Evolutionary conservation across 2,113 vertebrate species (phyloP).

Genomic region (Vicugna pacos): DNA sequence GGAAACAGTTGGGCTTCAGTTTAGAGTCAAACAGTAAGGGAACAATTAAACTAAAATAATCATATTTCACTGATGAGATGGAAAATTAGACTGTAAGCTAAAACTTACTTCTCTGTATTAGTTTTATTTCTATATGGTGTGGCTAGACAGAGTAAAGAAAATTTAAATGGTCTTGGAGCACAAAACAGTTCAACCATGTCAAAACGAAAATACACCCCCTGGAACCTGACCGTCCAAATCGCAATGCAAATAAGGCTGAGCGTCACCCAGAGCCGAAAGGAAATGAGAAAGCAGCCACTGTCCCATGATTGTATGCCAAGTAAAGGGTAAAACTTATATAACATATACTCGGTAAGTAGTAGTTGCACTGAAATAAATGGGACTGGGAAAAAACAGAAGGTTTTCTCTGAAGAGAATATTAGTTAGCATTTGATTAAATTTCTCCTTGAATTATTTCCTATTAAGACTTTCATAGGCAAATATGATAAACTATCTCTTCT

Average conservation of each 20-base stretch:
- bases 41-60: background rate
- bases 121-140: background rate
- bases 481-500: background rate
- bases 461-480: slow-evolving; percentile 12
- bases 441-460: slow-evolving; percentile 39
- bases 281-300: background rate
- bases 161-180: background rate
- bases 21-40: background rate
- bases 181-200: background rate
- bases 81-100: background rate
- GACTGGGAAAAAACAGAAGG: background rate
- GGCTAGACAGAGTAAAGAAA: background rate
- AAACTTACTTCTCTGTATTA: background rate
- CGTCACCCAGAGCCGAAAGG: background rate
- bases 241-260: background rate
- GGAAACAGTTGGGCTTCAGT: slow-evolving; percentile 18
- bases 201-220: background rate
- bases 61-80: background rate
- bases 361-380: background rate
- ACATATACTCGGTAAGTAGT: background rate
- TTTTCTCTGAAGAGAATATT: background rate
- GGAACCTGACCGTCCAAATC: background rate
- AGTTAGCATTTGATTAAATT: background rate
- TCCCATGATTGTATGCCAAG: background rate
- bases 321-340: background rate